phyloP scores from a whole-genome alignment of 2,113 vertebrate species.

The Lepisosteus osseus region DNA sequence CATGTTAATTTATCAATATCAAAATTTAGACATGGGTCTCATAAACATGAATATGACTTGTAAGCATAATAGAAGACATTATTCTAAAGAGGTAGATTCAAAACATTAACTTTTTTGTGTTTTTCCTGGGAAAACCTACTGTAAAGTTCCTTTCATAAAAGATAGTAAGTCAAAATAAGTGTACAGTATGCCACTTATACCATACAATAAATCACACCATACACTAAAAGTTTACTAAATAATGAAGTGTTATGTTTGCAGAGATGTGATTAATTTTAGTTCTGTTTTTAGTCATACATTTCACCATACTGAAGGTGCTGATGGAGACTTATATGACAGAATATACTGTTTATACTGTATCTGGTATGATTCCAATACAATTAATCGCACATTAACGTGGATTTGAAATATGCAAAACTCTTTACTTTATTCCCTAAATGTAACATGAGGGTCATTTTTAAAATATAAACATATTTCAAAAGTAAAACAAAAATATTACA shows the following conservation, averaged over 20 bases:
- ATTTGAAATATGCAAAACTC: no score
- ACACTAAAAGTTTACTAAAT: conserved; percentile 39
- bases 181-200: conserved; percentile 5
- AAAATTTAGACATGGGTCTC: no score
- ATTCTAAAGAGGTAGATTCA: no score
- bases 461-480: no score
- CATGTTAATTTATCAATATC: no score
- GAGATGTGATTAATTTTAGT: conserved; percentile 64
- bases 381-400: no score
- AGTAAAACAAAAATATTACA: no score
- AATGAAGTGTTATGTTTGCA: conserved; percentile 54
- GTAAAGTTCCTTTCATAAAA: conserved; percentile 43
- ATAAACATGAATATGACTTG: no score
- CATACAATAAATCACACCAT: conserved; percentile 40
- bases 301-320: conserved; percentile 43
- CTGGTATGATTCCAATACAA: background rate
- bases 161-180: conserved; percentile 42
- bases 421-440: no score
- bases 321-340: conserved; percentile 43
- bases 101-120: no score
- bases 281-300: conserved; percentile 58
- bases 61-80: no score
- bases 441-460: no score
- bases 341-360: conserved; percentile 45
- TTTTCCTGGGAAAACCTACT: conserved; percentile 32